Base-by-base conservation (phyloP, 2,888 invertebrate genomes). In the Drosophila gaucha region DNA sequence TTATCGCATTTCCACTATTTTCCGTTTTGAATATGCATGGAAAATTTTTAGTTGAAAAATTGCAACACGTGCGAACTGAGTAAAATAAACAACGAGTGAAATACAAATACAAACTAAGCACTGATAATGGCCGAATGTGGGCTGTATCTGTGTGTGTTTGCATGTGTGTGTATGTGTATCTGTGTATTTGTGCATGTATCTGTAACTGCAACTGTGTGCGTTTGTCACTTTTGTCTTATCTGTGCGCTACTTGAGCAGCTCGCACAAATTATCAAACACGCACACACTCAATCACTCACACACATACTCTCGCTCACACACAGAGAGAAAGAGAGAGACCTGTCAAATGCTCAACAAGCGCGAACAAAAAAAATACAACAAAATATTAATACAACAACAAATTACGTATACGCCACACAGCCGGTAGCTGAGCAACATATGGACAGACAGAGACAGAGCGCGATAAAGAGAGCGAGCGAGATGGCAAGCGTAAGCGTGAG, bases 211-310 rank as follows among this genome's bases (percentile, higher is more conserved):
- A 12, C 18, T 55, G 22, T 20, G 26, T 31, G 24, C 22, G 30
- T 68, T 56, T 57, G 57, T 36, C 46, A 12, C 28, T 10, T 51
- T 47, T 41, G 47, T 35, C 56, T 71, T 72, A 72, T 69, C 69
- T 49, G 46, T 16, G 26, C 31, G 49, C 49, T 60, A 50, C 62
- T 68, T 55, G 46, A 70, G 71, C 50, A 51, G 47, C 55, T 36
- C 46, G 12, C 24, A 28, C 49, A 66, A 64, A 55, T 49, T 55
- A 43, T 47, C 30, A 38, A 9, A 18, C 41, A 49, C n/a, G 41
- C 41, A 33, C 59, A 18, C 8, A n/a, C 22, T 39, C 14, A 33
- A 2, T 10, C 59, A 18, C 12, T 8, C 26, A 16, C 9, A 52
- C 12, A 33, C 12, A 24, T 16, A 26, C 14, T 18, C n/a, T 5